Conservation (phyloP, 64 coral and sea anemone species). For the Montipora efflorescens region DNA sequence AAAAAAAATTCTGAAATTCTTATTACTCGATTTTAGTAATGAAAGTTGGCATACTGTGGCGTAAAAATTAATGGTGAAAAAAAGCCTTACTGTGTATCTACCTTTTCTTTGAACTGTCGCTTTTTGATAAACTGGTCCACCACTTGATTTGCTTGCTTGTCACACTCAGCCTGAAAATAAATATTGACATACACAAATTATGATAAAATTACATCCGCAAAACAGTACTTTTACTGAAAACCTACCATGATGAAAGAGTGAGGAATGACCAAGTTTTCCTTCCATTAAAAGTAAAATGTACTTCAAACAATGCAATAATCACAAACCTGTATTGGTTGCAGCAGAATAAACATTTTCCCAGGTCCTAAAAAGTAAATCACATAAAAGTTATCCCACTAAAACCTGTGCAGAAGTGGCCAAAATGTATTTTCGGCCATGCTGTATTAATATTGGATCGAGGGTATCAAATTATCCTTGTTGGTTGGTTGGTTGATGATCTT, state of each 20-base stretch:
- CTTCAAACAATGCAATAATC: neutral
- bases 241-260: no score
- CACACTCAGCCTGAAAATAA: slow-evolving; percentile 82
- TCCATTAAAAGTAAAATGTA: neutral
- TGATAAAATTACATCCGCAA: neutral
- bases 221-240: neutral
- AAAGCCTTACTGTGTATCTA: neutral
- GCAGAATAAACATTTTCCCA: slow-evolving; percentile 73
- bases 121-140: slow-evolving; percentile 90
- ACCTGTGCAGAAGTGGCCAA: no score
- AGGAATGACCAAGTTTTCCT: no score
- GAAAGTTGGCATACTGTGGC: no score
- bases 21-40: no score
- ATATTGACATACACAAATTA: neutral
- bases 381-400: no score
- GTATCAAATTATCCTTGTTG: no score
- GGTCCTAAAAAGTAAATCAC: slow-evolving; percentile 49
- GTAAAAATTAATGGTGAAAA: no score
- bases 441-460: no score
- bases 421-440: no score
- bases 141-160: slow-evolving; percentile 87
- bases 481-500: no score
- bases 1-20: no score
- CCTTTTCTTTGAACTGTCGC: slow-evolving; percentile 93
- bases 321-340: slow-evolving; percentile 70